Conservation (phyloP, 2,888 invertebrate genomes). For the Dynastes grantii region DNA sequence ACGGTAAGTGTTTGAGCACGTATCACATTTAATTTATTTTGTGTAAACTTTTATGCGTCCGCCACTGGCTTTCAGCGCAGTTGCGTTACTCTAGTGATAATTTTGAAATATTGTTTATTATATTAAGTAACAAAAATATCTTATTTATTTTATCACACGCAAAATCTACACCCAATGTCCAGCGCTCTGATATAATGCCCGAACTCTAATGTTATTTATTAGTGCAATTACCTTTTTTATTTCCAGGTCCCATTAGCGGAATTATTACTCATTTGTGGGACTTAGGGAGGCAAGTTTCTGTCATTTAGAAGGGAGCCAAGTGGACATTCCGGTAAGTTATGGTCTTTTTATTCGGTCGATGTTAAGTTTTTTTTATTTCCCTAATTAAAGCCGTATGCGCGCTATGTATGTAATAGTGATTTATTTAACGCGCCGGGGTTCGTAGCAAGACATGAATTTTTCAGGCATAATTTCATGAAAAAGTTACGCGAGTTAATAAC, state of each 20-base stretch:
- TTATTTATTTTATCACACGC: not conserved
- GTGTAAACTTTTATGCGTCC: too few relatives aligned
- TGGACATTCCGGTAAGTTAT: slow-evolving; percentile 34
- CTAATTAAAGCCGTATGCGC: slow-evolving; percentile 19
- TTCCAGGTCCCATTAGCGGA: slow-evolving; percentile 41
- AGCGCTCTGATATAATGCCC: slow-evolving; percentile 5
- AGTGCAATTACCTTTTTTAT: slow-evolving; percentile 42
- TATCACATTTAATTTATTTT: too few relatives aligned
- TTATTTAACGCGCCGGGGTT: slow-evolving; percentile 15
- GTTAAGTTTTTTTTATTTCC: slow-evolving; percentile 23
- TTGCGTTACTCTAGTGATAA: too few relatives aligned
- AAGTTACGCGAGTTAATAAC: slow-evolving; percentile 16
- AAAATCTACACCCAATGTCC: not conserved
- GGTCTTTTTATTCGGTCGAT: slow-evolving; percentile 15
- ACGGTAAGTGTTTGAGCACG: too few relatives aligned
- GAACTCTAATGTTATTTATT: slow-evolving; percentile 45
- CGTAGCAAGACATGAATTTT: slow-evolving; percentile 7
- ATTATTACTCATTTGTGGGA: slow-evolving; percentile 33
- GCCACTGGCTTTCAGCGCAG: too few relatives aligned
- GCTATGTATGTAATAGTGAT: slow-evolving; percentile 23
- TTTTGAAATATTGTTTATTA: too few relatives aligned
- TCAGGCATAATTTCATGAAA: slow-evolving; percentile 13
- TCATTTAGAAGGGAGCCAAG: slow-evolving; percentile 25
- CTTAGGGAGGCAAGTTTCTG: slow-evolving; percentile 17
- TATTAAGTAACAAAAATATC: too few relatives aligned